Evolutionary conservation across 2,113 vertebrate genomes (phyloP), one percentile per base, ranked within the genome.

Genomic region (Oreocharis arfaki): DNA sequence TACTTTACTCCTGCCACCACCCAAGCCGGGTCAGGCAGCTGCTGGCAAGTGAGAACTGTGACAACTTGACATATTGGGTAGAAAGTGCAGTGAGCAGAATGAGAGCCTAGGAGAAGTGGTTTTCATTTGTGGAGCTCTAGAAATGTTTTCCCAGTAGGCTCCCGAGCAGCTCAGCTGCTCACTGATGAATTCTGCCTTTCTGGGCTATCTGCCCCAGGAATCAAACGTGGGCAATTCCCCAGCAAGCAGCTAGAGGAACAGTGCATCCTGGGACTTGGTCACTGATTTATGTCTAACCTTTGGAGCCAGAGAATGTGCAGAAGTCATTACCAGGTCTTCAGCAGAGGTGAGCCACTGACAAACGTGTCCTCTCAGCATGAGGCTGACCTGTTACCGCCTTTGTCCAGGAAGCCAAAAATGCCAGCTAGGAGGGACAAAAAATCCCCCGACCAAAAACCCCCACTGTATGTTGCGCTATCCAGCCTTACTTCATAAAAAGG

Each of bases 41-140:
- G 87, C 87, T 91, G 77, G 81, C 70, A 57, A 94, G 63, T 73
- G 90, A 83, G 75, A 88, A 53, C 73, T 83, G 53, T 80, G 92
- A 85, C 84, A 90, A 37, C 28, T 93, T 95, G 84, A 68, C 33
- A 37, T 87, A 64, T 8, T 57, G 49, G 59, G 42, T 81, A 92
- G 89, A 95, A 88, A 95, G 59, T 95, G 68, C 64, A 80, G 46
- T 22, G 84, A 84, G 88, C 79, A 77, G 83, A 89, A 16, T 42
- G 42, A 77, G 68, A 86, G 63, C 88, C 75, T 1, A 8, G 44
- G 67, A 95, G 71, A 94, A 94, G 68, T 52, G 85, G 32, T 77
- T 95, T 94, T 83, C 94, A 74, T 17, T 65, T 88, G 46, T 46
- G 79, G 63, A 86, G 46, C 71, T 93, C 85, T 57, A 41, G 56